These are phyloP conservation scores for Xenopus laevis DNA, from an alignment of 2,113 vertebrate genomes.

Conservation along the genomic window DNA sequence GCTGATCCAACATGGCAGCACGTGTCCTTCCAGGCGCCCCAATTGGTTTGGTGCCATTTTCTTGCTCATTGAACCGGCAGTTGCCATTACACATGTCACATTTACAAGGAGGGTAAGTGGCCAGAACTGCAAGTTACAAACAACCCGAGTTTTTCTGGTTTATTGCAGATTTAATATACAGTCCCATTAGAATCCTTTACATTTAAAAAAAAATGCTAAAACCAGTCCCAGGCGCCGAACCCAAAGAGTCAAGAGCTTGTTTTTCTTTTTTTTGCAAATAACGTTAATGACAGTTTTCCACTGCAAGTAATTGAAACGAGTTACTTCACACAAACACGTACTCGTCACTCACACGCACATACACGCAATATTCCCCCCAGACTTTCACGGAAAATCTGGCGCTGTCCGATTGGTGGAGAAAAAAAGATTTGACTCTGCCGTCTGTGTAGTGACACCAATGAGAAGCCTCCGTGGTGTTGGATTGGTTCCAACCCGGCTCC, in stretches of 20 bases:
- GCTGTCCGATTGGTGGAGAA: conserved; percentile 66
- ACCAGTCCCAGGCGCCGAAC: conserved; percentile 53
- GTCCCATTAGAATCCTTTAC: conserved; percentile 60
- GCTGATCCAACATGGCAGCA: too few species aligned
- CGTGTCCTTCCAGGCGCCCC: too few species aligned
- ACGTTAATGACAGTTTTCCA: conserved; percentile 53
- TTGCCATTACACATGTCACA: too few species aligned
- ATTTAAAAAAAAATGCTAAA: conserved; percentile 59
- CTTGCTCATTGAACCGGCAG: too few species aligned
- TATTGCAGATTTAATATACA: conserved; percentile 47
- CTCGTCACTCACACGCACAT: conserved; percentile 45
- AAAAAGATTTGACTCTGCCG: conserved; percentile 63
- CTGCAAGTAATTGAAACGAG: background rate
- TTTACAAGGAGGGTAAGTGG: too few species aligned
- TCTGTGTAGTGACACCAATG: conserved; percentile 48
- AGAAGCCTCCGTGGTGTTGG: conserved; percentile 23
- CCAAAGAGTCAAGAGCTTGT: conserved; percentile 62
- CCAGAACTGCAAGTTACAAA: too few species aligned
- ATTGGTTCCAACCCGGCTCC: background rate
- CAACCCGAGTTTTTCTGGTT: background rate
- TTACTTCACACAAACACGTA: conserved; percentile 60
- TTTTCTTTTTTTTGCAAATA: conserved; percentile 41
- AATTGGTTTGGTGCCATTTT: too few species aligned
- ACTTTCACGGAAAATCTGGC: conserved; percentile 95
- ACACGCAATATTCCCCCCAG: conserved; percentile 57